A percentile compares a stretch with the other conserved stretches of the same genome.
phyloP scores from a whole-genome alignment of 2,797 vertebrate species.

The Eremophila alpestris region DNA sequence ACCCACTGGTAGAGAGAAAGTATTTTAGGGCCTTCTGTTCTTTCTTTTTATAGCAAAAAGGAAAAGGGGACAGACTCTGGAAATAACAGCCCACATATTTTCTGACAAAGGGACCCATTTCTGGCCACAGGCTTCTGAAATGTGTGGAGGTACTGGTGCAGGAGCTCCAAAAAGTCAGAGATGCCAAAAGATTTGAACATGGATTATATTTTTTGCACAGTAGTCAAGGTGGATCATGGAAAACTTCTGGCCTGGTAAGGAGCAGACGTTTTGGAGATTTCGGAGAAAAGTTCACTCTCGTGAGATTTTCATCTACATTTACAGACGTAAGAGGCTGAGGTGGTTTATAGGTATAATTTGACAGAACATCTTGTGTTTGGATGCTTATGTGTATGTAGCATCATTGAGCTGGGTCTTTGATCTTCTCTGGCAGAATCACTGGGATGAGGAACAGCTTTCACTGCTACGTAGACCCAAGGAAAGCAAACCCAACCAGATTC shows the following conservation, averaged over 20 bases:
- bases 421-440: background rate
- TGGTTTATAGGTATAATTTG: background rate
- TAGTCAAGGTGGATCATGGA: background rate
- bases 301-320: background rate
- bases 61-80: background rate
- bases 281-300: background rate
- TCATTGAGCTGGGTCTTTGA: background rate
- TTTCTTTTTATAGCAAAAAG: slow-evolving; percentile 31
- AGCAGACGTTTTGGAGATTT: background rate
- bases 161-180: background rate
- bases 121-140: background rate
- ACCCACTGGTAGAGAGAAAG: background rate
- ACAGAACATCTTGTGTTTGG: background rate
- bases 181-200: background rate
- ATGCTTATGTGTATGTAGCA: background rate
- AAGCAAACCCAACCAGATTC: background rate
- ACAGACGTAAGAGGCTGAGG: background rate
- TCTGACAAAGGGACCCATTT: background rate
- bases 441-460: background rate
- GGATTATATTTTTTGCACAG: background rate
- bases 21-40: background rate
- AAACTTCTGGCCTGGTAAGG: background rate
- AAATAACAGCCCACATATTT: background rate
- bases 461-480: background rate
- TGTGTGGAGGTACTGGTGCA: background rate